Percentiles rank a stretch among this genome's conserved stretches.
phyloP scores from a whole-genome alignment of 2,888 invertebrate species.

The Exephanes ischioxanthus region DNA sequence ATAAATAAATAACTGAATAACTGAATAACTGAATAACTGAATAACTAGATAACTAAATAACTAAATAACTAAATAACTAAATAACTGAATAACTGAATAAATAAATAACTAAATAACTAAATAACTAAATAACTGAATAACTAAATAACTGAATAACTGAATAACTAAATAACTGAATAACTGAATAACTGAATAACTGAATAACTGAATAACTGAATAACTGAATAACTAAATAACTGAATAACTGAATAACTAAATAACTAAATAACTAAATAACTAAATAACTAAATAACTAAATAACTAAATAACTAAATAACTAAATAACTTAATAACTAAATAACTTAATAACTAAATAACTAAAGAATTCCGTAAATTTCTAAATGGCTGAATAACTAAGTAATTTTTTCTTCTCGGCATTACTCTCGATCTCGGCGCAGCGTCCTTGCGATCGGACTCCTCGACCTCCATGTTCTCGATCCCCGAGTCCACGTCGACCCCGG shows the following conservation, averaged over 20 bases:
- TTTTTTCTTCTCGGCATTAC: conserved; percentile 65
- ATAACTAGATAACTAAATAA: no score
- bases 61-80: no score
- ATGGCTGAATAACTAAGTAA: neutral
- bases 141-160: neutral
- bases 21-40: no score
- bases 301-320: neutral
- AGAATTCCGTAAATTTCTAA: neutral
- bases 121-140: neutral
- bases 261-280: no score
- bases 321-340: neutral
- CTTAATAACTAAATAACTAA: neutral
- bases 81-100: no score
- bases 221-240: no score
- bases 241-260: no score
- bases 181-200: no score
- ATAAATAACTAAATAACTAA: neutral
- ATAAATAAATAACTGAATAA: no score
- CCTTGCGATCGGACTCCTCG: conserved; percentile 85
- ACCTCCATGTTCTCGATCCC: conserved; percentile 92
- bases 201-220: no score
- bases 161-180: neutral
- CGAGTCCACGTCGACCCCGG: conserved; percentile 88
- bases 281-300: neutral
- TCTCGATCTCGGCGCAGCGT: conserved; percentile 80